Evolutionary conservation across 2,888 invertebrate genomes (phyloP).

Genomic region (Elysia crispata): DNA sequence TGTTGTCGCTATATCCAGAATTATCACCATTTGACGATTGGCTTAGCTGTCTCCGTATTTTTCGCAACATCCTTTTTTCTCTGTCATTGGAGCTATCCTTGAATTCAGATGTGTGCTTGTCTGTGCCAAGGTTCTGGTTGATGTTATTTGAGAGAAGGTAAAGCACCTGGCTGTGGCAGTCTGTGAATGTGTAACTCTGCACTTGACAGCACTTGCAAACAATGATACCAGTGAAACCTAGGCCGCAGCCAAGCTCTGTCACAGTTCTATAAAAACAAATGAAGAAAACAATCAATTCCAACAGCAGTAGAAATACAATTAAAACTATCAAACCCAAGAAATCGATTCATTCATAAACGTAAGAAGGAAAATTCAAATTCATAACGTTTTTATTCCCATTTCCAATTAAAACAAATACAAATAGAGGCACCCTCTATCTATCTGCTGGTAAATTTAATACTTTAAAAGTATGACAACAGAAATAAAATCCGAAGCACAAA

Average conservation of each 20-base stretch:
- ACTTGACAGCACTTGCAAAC: conserved; percentile 62
- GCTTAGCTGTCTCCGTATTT: conserved; percentile 63
- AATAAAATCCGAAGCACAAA: too few relatives aligned
- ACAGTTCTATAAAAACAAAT: conserved; percentile 60
- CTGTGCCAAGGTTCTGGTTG: conserved; percentile 59
- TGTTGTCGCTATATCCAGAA: conserved; percentile 34
- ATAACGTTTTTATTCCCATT: too few relatives aligned
- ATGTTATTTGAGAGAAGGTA: conserved; percentile 69
- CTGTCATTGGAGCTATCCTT: conserved; percentile 31
- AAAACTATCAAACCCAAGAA: too few relatives aligned
- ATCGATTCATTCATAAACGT: too few relatives aligned
- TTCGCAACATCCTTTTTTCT: conserved; percentile 59
- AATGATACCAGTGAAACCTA: conserved; percentile 69
- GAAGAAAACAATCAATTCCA: too few relatives aligned
- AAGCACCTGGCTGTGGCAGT: conserved; percentile 69
- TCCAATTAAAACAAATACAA: too few relatives aligned
- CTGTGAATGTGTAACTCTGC: conserved; percentile 65
- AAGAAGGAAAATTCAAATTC: too few relatives aligned
- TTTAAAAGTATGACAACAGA: too few relatives aligned
- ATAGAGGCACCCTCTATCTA: too few relatives aligned
- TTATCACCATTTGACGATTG: conserved; percentile 55
- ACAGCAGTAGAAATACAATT: too few relatives aligned
- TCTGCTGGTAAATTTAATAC: too few relatives aligned
- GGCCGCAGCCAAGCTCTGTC: conserved; percentile 71
- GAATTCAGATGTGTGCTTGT: conserved; percentile 28